Base-by-base conservation (phyloP, 1,140 invertebrate species). In the Formica exsecta region DNA sequence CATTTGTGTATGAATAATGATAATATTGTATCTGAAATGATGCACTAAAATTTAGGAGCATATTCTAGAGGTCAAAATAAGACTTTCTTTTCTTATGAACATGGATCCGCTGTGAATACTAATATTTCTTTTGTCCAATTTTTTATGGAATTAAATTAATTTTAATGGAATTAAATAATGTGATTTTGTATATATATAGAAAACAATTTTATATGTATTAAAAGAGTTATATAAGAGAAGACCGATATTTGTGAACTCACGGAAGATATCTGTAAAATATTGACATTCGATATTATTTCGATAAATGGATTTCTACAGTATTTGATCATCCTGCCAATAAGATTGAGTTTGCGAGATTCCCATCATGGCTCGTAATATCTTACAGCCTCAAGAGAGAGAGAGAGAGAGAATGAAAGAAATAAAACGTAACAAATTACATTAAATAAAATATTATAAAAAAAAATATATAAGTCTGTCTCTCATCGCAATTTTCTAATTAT, bases 281-380 rank as follows among this genome's bases (percentile, higher is more conserved):
- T 59, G 77, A 70, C 13, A 38, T 44, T 71, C 32, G 41, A 79
- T 79, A 66, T 66, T 64, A 16, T 71, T 59, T 38, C 54, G 65
- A 59, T 70, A 80, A 68, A 70, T 19, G 62, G 36, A 66, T 81
- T 81, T 44, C 65, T 81, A 13, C 22, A 22, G 44, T 61, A 71
- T 81, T 81, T 59, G 77, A 81, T 81, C 71, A 71, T 71, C 65
- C 19, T 44, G 77, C n/a, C n/a, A 71, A 19, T 81, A 71, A 80
- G 64, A 57, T 81, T 41, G 65, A 81, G 9, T 59, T 38, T 1
- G 65, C n/a, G 25, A 71, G 16, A 80, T 80, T 41, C 38, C 16
- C 16, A 81, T 81, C 38, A 57, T 1, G 32, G 4, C 8, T 59
- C 32, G 64, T n/a, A 80, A 70, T 80, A 80, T 70, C 25, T 3